These are phyloP conservation scores for Halcyon senegalensis DNA, from an alignment of 2,113 vertebrate species.

Conservation along the genomic window DNA sequence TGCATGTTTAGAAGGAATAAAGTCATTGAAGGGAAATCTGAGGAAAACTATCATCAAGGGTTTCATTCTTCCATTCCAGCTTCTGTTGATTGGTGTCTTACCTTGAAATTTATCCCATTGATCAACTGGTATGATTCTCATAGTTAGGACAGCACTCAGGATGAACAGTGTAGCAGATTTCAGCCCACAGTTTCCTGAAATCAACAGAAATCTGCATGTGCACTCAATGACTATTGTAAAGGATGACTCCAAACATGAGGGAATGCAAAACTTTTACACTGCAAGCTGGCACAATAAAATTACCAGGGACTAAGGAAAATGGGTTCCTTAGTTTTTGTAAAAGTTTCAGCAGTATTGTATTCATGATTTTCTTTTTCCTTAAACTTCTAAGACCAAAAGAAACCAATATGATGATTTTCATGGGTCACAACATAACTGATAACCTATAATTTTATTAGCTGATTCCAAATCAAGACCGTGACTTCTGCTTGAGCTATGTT, in stretches of 20 bases:
- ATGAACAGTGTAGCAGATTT: background rate
- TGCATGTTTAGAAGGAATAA: background rate
- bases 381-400: background rate
- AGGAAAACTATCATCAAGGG: background rate
- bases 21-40: background rate
- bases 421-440: background rate
- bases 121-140: background rate
- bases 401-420: background rate
- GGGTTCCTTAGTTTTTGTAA: background rate
- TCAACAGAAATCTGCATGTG: background rate
- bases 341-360: background rate
- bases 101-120: background rate
- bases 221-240: background rate
- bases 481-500: background rate
- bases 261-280: background rate
- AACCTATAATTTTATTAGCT: background rate
- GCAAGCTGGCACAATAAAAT: background rate
- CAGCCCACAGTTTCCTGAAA: background rate
- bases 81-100: background rate
- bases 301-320: background rate
- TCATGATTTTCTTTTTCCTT: background rate
- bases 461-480: background rate
- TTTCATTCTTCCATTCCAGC: background rate
- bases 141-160: background rate
- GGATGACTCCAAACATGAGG: background rate